These are phyloP conservation scores for Eulemur coronatus DNA, from an alignment of 2,797 vertebrate genomes.

Conservation along the genomic window DNA sequence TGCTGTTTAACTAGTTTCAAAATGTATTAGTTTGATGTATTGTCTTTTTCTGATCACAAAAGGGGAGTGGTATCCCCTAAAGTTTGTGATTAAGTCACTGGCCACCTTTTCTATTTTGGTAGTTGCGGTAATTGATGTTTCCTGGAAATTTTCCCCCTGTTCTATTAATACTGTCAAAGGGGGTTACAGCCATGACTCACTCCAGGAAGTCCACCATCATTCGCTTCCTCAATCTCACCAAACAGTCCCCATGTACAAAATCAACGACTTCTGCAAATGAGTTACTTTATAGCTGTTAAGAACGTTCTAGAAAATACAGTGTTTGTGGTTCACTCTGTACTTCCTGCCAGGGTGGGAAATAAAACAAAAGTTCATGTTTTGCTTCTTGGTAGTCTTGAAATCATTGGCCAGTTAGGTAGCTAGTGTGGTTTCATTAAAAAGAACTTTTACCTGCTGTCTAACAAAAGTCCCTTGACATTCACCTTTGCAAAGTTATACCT, in stretches of 20 bases:
- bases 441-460: slow-evolving; percentile 45
- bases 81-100: slow-evolving; percentile 81
- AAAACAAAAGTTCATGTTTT: slow-evolving; percentile 48
- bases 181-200: slow-evolving; percentile 82
- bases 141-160: slow-evolving; percentile 86
- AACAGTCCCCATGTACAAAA: slow-evolving; percentile 69
- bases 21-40: slow-evolving; percentile 54
- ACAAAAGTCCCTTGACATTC: background rate
- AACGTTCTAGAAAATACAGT: slow-evolving; percentile 78
- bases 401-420: slow-evolving; percentile 21
- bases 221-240: slow-evolving; percentile 82
- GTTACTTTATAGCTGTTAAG: slow-evolving; percentile 64
- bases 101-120: slow-evolving; percentile 84
- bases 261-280: slow-evolving; percentile 85
- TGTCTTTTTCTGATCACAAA: slow-evolving; percentile 69
- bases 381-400: slow-evolving; percentile 55
- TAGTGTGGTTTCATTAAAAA: background rate
- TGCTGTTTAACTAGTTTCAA: background rate
- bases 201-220: slow-evolving; percentile 85
- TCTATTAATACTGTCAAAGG: slow-evolving; percentile 81
- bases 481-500: background rate
- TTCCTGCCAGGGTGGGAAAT: slow-evolving; percentile 64
- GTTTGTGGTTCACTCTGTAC: slow-evolving; percentile 61
- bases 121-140: slow-evolving; percentile 85
- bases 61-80: slow-evolving; percentile 71